phyloP scores from a whole-genome alignment of 2,888 invertebrate genomes.

The Hyles lineata region DNA sequence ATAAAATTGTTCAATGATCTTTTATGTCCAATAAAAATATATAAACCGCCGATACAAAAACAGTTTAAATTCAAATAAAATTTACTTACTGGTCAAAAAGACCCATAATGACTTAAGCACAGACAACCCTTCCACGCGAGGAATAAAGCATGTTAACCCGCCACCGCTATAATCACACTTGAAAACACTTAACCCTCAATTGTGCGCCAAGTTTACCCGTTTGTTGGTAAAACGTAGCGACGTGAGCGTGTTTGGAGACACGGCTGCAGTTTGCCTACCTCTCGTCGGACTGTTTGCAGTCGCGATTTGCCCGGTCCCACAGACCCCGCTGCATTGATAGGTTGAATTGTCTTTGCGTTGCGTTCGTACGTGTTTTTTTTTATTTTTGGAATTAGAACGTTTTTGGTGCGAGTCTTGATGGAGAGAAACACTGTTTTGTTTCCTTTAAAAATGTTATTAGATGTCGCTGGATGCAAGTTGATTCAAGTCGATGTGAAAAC shows the following conservation, averaged over 20 bases:
- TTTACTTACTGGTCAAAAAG: neutral
- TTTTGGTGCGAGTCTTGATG: neutral
- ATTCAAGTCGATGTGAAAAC: no score
- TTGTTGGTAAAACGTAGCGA: constrained; percentile 26
- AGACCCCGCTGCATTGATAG: neutral
- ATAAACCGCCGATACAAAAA: neutral
- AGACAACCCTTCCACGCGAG: neutral
- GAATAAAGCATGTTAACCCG: constrained; percentile 22
- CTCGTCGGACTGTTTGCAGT: constrained; percentile 26
- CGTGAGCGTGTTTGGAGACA: constrained; percentile 22
- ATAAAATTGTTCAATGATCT: no score
- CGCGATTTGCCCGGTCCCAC: constrained; percentile 21
- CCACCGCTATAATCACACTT: constrained; percentile 16
- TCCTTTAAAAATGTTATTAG: no score
- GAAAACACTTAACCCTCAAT: constrained; percentile 27
- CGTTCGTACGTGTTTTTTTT: constrained; percentile 1
- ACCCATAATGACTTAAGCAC: neutral
- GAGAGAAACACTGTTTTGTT: neutral
- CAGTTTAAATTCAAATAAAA: neutral
- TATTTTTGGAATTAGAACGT: neutral
- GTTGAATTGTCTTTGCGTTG: constrained; percentile 15
- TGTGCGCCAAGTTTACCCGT: constrained; percentile 16
- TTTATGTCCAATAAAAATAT: no score
- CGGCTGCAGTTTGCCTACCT: constrained; percentile 31
- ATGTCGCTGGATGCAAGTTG: no score